These are phyloP conservation scores for Xerus inauris DNA, from an alignment of 2,113 vertebrate genomes.

Conservation along the genomic window DNA sequence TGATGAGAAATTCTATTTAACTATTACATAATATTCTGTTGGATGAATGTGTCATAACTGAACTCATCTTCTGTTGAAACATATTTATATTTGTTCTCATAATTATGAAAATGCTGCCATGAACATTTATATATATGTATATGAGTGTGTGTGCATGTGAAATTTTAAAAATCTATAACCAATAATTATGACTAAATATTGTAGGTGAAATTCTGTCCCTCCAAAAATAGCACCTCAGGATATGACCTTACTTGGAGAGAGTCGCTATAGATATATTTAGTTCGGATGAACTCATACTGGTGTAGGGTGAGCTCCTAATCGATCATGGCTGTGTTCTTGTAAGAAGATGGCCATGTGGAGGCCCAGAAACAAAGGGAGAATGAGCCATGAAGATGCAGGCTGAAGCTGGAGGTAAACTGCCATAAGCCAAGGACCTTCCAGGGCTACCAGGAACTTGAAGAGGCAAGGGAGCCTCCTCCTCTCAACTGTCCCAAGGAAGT, in stretches of 20 bases:
- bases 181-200: neutral
- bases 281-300: neutral
- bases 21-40: neutral
- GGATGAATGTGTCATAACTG: neutral
- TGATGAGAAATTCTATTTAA: neutral
- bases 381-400: neutral
- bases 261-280: neutral
- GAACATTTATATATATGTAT: neutral
- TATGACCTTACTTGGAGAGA: neutral
- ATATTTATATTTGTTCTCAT: conserved; percentile 2
- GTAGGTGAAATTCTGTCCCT: neutral
- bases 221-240: neutral
- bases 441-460: neutral
- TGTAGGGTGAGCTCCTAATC: neutral
- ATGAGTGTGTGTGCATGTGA: neutral
- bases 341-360: neutral
- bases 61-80: neutral
- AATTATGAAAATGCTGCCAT: neutral
- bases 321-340: neutral
- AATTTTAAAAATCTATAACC: neutral
- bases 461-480: neutral
- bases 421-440: neutral
- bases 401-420: neutral
- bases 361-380: neutral
- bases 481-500: neutral